Base-by-base conservation (phyloP, 2,113 vertebrate genomes). In the Alectura lathami region DNA sequence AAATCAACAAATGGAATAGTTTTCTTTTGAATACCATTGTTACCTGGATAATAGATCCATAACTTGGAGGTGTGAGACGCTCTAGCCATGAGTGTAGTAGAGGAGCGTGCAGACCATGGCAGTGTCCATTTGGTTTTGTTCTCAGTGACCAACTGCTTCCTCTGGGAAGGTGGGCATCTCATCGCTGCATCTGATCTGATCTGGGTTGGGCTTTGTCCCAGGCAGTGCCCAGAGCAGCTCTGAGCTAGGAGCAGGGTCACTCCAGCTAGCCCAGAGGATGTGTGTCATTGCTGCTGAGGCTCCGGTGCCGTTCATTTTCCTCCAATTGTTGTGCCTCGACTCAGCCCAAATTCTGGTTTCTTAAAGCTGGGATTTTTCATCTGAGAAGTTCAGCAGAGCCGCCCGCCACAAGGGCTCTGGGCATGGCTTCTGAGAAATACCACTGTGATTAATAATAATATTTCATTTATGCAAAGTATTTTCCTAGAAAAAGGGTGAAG, bases 291-390 rank as follows among this genome's bases (percentile, higher is more conserved):
- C 29, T 0, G 5, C 69, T 84, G 64, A 47, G 0, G 4, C 68
- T 67, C 67, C 30, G 0, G 62, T 83, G 79, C 67, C 7, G 2
- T 60, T 77, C 45, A 54, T 80, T 86, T 96, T 93, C 92, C 92
- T 96, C 64, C 94, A 70, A 74, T 93, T 96, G 81, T 92, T 96
- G 67, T 54, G 50, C 73, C 88, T 88, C 83, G 54, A 80, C 72
- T 91, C 64, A 83, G 76, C 50, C 83, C 50, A 47, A 83, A 86
- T 74, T 81, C 68, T 74, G 11, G 21, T 81, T 91, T 88, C 73
- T 70, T 1, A 2, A 73, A 43, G 59, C 63, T 34, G 9, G 32
- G 5, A 2, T 75, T 80, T 77, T 83, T 70, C 75, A n/a, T 43
- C 20, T 4, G 48, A 79, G n/a, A 77, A 50, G 22, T 21, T 88